A percentile compares a stretch with the other conserved stretches of the same genome.
Conservation (phyloP, 2,113 vertebrate genomes). For the Eptatretus burgeri region DNA sequence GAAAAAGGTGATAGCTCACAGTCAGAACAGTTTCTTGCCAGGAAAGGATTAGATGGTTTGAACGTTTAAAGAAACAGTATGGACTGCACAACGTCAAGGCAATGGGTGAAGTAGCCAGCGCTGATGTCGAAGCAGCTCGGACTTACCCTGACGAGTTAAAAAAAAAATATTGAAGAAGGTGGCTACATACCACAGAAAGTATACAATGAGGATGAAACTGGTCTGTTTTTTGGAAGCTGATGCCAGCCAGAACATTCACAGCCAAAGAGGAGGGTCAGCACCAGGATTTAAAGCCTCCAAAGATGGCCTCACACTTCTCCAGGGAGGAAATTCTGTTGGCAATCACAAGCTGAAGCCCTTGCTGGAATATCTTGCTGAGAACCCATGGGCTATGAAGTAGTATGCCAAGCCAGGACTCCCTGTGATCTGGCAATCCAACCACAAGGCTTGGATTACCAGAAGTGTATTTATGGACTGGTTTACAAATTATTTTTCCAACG, state of each 20-base stretch:
- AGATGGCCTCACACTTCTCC: constrained; percentile 8
- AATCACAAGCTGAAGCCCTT: constrained; percentile 6
- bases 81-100: not conserved
- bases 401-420: constrained; percentile 5
- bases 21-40: constrained; percentile 4
- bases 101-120: not conserved
- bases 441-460: constrained; percentile 7
- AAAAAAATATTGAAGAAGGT: constrained; percentile 5
- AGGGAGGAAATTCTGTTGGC: not conserved
- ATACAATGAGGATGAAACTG: constrained; percentile 8
- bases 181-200: constrained; percentile 6
- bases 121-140: not conserved
- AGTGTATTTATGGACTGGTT: constrained; percentile 7
- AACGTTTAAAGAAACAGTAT: not conserved
- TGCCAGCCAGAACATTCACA: constrained; percentile 9
- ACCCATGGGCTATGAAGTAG: constrained; percentile 4
- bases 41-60: constrained; percentile 7
- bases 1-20: not conserved
- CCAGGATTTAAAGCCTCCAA: constrained; percentile 9
- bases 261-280: constrained; percentile 7
- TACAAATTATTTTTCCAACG: constrained; percentile 1
- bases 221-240: constrained; percentile 6
- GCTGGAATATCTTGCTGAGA: not conserved
- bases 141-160: constrained; percentile 4
- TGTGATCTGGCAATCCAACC: constrained; percentile 6